Percentiles rank a stretch among this genome's conserved stretches.
Evolutionary conservation across 1,140 invertebrate species (phyloP).

Genomic region (Trachelipus rathkii): DNA sequence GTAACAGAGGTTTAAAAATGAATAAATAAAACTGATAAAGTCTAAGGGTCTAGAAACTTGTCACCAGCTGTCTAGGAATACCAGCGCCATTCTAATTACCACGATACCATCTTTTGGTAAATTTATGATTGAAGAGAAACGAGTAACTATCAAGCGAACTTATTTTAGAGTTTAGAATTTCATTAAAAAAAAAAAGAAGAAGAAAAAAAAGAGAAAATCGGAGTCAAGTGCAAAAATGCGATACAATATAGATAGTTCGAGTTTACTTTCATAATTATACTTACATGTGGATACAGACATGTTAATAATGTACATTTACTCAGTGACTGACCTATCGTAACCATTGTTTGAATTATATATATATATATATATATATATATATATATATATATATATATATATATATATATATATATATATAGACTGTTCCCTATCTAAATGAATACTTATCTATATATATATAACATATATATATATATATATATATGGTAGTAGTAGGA

Average conservation of each 20-base stretch:
- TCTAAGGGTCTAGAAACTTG: not conserved
- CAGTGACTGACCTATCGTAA: not conserved
- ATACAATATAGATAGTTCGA: no score
- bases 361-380: not conserved
- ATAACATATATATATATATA: not conserved
- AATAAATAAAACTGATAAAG: conserved; percentile 6
- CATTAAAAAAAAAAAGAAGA: not conserved
- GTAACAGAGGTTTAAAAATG: not conserved
- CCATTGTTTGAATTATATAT: not conserved
- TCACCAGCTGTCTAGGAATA: conserved; percentile 5
- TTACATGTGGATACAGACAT: no score
- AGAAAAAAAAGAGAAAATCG: no score
- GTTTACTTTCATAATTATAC: no score
- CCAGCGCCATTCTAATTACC: conserved; percentile 9
- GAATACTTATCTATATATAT: no score
- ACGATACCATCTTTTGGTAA: conserved; percentile 6
- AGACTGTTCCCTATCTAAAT: no score
- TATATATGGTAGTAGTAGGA: no score
- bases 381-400: conserved; percentile 14
- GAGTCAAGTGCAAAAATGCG: no score
- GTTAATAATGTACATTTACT: no score
- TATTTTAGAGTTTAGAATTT: not conserved
- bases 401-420: conserved; percentile 15
- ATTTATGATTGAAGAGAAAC: not conserved
- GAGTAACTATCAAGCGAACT: not conserved